Evolutionary conservation across 1,140 invertebrate genomes (phyloP).

Genomic region (Leptinotarsa lineolata): DNA sequence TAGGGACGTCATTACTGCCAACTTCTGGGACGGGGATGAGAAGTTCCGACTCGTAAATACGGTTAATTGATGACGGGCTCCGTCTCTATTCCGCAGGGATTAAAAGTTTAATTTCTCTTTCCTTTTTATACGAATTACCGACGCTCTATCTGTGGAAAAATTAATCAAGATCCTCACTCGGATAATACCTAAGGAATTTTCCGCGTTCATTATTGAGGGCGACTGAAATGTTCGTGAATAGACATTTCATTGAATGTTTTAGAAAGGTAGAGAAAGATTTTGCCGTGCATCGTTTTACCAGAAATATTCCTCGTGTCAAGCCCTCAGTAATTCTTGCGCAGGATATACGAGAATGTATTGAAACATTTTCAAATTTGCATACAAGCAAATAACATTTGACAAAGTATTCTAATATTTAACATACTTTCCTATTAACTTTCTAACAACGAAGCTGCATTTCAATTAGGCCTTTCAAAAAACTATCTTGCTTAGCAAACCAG

Average conservation of each 20-base stretch:
- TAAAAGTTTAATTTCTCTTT: neutral
- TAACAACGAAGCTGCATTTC: too few relatives aligned
- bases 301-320: too few relatives aligned
- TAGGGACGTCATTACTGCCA: neutral
- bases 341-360: too few relatives aligned
- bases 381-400: too few relatives aligned
- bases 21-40: neutral
- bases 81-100: neutral
- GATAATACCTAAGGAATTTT: neutral
- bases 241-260: neutral
- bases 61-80: constrained; percentile 1
- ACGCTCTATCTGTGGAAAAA: constrained; percentile 3
- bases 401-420: too few relatives aligned
- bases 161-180: neutral
- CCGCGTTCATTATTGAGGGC: constrained; percentile 1
- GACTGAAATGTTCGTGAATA: neutral
- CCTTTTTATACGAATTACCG: neutral
- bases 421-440: too few relatives aligned
- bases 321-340: too few relatives aligned
- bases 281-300: too few relatives aligned
- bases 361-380: too few relatives aligned
- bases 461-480: too few relatives aligned
- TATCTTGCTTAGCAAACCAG: too few relatives aligned
- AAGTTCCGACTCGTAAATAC: neutral
- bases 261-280: neutral